These are phyloP conservation scores for Petaurus breviceps DNA, from an alignment of 2,113 vertebrate genomes.

Conservation along the genomic window DNA sequence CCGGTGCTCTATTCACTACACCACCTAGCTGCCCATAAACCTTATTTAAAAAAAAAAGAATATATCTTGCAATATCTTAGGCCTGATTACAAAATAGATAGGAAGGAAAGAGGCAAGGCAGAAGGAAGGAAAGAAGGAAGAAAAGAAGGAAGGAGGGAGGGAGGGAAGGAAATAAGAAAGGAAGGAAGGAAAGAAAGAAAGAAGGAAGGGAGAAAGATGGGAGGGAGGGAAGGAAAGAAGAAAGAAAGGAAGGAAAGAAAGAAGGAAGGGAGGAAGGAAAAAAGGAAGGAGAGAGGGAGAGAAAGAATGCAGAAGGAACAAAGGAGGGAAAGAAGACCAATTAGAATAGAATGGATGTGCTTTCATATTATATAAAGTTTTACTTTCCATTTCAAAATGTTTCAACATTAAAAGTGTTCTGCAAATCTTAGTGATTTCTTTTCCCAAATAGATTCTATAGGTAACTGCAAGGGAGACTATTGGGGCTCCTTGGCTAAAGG, in stretches of 20 bases:
- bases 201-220: no score
- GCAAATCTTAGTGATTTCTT: not conserved
- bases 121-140: no score
- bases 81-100: not conserved
- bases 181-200: not conserved
- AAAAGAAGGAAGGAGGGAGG: no score
- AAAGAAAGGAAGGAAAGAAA: not conserved
- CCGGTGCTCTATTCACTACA: no score
- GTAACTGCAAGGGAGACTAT: not conserved
- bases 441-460: not conserved
- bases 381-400: not conserved
- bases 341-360: not conserved
- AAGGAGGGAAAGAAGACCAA: not conserved
- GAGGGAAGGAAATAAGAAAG: not conserved
- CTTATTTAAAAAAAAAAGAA: not conserved
- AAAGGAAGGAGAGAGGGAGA: no score
- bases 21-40: not conserved
- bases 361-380: not conserved
- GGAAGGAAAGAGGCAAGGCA: no score
- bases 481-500: not conserved
- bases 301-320: no score
- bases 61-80: not conserved
- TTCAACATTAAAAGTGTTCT: not conserved
- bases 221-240: no score
- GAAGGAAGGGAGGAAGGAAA: no score